Percentiles rank a stretch among this genome's conserved stretches.
phyloP scores from a whole-genome alignment of 2,888 invertebrate species.

The Ptychoptera albimana region DNA sequence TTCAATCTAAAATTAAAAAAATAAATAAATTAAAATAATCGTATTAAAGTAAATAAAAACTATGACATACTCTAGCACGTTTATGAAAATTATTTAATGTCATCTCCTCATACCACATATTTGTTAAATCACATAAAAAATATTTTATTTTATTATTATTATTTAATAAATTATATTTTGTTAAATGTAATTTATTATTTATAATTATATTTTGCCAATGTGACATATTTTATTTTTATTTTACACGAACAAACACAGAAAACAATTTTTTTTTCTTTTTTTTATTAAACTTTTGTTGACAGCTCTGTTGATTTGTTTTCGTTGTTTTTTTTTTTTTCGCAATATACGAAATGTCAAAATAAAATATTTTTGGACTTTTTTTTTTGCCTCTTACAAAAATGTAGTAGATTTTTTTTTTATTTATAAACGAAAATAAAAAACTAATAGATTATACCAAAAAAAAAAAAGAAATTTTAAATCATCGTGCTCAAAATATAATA shows the following conservation, averaged over 20 bases:
- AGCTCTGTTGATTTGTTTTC: not conserved
- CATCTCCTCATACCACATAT: constrained; percentile 8
- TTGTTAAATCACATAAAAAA: constrained; percentile 13
- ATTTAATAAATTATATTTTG: constrained; percentile 1
- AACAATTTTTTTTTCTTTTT: not conserved
- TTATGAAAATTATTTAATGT: constrained; percentile 6
- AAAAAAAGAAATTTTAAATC: too few species aligned
- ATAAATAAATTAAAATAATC: not conserved
- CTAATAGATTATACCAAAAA: too few species aligned
- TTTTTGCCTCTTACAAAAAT: too few species aligned
- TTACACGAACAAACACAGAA: not conserved
- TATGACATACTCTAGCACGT: constrained; percentile 3
- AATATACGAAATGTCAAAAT: too few species aligned
- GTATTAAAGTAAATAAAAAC: not conserved
- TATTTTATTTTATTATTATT: constrained; percentile 8
- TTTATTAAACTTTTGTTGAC: not conserved
- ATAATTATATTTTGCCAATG: not conserved
- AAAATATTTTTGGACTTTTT: too few species aligned
- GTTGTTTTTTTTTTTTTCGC: too few species aligned
- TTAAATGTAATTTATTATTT: not conserved
- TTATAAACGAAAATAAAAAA: not conserved
- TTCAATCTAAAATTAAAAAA: constrained; percentile 13
- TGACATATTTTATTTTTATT: not conserved
- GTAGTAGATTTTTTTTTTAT: too few species aligned
- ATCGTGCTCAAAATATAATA: too few species aligned